phyloP scores from a whole-genome alignment of 92 coral and sea anemone species.

The Paragorgia papillata region DNA sequence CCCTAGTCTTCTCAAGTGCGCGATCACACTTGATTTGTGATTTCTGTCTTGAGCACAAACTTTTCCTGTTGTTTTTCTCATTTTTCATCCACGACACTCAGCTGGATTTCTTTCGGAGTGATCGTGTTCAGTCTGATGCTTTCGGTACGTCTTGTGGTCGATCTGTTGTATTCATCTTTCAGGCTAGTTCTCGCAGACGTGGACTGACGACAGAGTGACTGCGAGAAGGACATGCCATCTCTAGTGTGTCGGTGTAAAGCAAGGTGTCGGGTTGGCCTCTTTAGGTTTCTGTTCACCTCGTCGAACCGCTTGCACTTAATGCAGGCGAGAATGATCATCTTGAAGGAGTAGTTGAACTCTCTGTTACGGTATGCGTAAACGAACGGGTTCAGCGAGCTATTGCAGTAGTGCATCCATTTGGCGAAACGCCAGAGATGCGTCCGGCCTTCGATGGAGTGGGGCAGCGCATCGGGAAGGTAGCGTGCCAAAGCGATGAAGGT shows the following conservation, averaged over 20 bases:
- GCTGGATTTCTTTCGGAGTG: background rate
- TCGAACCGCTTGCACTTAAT: constrained; percentile 36
- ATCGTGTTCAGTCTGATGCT: constrained; percentile 27
- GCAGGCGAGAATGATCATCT: constrained; percentile 21
- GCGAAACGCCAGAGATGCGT: constrained; percentile 70
- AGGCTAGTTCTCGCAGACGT: background rate
- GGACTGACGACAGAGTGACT: background rate
- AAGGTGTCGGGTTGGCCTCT: constrained; percentile 12
- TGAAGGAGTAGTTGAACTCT: constrained; percentile 55
- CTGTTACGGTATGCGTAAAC: constrained; percentile 81
- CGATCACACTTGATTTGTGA: no score
- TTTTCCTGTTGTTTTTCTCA: no score
- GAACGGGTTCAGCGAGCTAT: constrained; percentile 82
- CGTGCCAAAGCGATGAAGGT: constrained; percentile 61
- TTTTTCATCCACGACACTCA: background rate
- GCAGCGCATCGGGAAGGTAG: constrained; percentile 61
- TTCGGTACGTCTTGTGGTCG: background rate
- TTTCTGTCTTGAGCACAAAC: no score
- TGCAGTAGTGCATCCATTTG: constrained; percentile 83
- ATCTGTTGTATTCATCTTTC: background rate
- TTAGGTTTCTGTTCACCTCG: constrained; percentile 30
- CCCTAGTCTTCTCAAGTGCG: no score
- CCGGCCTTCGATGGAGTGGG: constrained; percentile 48
- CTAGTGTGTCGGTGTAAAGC: constrained; percentile 12
- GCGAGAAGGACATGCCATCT: background rate